Percentiles rank a stretch among this genome's conserved stretches.
Evolutionary conservation across 1,140 invertebrate genomes (phyloP).

Genomic region (Cherax destructor): DNA sequence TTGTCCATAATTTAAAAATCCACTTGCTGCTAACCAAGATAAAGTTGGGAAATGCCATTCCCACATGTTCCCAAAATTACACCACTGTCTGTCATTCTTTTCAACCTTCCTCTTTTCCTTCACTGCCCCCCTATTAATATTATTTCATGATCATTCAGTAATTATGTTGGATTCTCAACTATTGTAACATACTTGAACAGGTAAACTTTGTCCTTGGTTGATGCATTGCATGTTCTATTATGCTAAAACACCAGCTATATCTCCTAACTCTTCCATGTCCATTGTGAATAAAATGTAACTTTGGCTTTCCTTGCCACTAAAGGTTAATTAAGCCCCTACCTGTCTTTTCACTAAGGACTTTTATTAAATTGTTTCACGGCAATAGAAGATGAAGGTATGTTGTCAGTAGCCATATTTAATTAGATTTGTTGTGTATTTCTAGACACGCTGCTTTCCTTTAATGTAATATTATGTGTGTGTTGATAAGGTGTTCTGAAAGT

Average conservation of each 20-base stretch:
- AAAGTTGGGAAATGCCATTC: too few species aligned
- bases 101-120: too few species aligned
- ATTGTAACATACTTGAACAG: background rate
- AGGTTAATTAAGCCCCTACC: background rate
- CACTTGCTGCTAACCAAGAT: too few species aligned
- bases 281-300: slow-evolving; percentile 7
- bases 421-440: background rate
- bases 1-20: too few species aligned
- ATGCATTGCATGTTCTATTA: background rate
- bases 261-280: background rate
- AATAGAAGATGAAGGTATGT: slow-evolving; percentile 10
- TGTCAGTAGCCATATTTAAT: background rate
- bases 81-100: too few species aligned
- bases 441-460: background rate
- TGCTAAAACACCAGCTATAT: background rate
- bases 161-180: too few species aligned
- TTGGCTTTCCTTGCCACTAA: slow-evolving; percentile 4
- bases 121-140: too few species aligned
- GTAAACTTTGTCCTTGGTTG: background rate
- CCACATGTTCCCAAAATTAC: too few species aligned
- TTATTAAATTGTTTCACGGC: slow-evolving; percentile 11
- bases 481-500: background rate
- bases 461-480: background rate
- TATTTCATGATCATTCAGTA: too few species aligned
- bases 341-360: slow-evolving; percentile 1